Evolutionary conservation across 2,888 invertebrate species (phyloP), one percentile per base, ranked within the genome.

Genomic region (Melieria picta): DNA sequence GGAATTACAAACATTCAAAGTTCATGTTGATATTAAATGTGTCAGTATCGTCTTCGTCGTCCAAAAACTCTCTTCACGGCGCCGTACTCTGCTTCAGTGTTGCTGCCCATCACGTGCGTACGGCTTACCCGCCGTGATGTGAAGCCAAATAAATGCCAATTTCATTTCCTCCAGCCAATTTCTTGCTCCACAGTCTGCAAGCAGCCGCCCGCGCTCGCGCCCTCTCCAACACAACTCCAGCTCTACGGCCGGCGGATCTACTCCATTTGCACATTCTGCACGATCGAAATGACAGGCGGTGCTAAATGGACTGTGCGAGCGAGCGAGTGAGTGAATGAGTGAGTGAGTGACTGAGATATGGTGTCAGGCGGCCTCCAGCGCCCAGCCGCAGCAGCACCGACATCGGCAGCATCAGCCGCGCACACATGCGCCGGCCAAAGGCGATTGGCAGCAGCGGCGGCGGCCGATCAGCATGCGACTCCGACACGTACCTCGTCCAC

Each of bases 381-480:
- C 30, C 57, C 66, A 65, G 63, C 60, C 61, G 65, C 55, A 70
- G 42, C 71, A 67, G 11, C 71, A 62, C 52, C 61, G 47, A 50
- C 71, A 65, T 67, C 72, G 65, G 61, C 73, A 50, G 65, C 72
- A 72, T 66, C 71, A 68, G 43, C 62, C 62, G 46, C 58, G 52
- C 50, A 55, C 62, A 46, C 57, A 72, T 30, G 66, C 62, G 71
- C 50, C 69, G 71, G 72, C 65, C 66, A 69, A 52, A 55, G 62
- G 62, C 69, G 62, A 69, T 62, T 62, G 69, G 62, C 62, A 72
- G 72, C 47, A 69, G 72, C 70, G 61, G 72, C 72, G 74, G 70
- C 72, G 73, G 69, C 69, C 74, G 80, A 82, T 81, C 81, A 80
- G 82, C 84, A 84, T 82, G 83, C 81, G 80, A 82, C 82, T 78